Percentiles rank a stretch among this genome's conserved stretches.
These are phyloP conservation scores for Stercorarius parasiticus DNA, from an alignment of 2,113 vertebrate species.

Conservation along the genomic window DNA sequence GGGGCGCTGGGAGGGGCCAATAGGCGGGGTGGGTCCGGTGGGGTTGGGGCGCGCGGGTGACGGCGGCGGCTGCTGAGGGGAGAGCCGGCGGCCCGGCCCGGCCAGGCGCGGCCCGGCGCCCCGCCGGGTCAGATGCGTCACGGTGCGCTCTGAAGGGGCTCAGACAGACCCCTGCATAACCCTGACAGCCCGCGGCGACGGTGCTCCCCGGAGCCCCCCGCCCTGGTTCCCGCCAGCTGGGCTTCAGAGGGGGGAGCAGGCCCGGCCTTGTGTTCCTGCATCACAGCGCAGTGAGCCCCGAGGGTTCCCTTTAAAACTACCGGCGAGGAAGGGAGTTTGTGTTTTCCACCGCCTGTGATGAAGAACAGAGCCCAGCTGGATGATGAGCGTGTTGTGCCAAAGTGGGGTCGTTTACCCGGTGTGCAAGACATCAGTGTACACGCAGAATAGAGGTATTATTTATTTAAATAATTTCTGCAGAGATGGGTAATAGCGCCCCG, in stretches of 20 bases:
- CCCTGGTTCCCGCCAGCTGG: background rate
- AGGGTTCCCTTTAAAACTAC: background rate
- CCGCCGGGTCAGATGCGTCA: background rate
- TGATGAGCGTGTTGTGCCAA: background rate
- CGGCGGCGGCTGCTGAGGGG: background rate
- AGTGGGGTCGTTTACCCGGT: background rate
- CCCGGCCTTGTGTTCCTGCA: background rate
- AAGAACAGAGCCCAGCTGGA: background rate
- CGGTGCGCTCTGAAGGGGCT: rapidly evolving
- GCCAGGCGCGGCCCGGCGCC: no score
- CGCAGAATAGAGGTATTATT: background rate
- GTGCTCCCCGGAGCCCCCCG: background rate
- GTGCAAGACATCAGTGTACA: background rate
- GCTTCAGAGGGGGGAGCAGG: background rate
- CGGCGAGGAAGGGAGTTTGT: background rate
- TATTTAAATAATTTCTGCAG: background rate
- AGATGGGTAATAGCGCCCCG: background rate
- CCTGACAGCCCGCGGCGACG: rapidly evolving
- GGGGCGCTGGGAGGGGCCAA: rapidly evolving
- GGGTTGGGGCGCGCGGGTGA: background rate
- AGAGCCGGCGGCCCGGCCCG: background rate
- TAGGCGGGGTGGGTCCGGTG: rapidly evolving
- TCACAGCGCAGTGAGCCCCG: background rate
- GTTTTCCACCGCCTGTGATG: background rate
- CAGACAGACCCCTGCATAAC: background rate